Percentiles rank a stretch among this genome's conserved stretches.
Conservation (phyloP, 2,113 vertebrate species). For the Mus spicilegus region DNA sequence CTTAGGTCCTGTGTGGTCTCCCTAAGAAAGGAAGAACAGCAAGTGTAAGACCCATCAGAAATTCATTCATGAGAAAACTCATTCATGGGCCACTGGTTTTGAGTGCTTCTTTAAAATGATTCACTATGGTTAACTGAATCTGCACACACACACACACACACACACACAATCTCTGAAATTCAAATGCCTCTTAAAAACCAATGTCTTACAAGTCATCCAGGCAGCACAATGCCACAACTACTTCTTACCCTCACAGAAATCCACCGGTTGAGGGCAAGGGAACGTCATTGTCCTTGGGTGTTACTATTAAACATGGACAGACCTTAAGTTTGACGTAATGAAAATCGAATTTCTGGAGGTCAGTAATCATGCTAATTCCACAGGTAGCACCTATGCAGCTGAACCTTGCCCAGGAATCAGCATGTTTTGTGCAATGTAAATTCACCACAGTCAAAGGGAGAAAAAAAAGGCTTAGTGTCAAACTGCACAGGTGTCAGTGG, state of each 20-base stretch:
- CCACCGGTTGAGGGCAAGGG: neutral
- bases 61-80: neutral
- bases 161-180: constrained; percentile 21
- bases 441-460: neutral
- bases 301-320: neutral
- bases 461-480: neutral
- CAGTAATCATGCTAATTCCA: neutral
- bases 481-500: neutral
- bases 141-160: neutral
- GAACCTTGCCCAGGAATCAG: neutral
- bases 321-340: neutral
- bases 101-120: neutral
- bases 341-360: neutral
- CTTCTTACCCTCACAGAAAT: neutral
- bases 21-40: neutral
- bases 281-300: neutral
- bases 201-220: neutral
- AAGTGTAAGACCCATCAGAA: neutral
- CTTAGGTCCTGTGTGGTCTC: neutral
- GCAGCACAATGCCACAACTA: neutral
- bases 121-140: neutral
- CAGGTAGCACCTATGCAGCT: neutral
- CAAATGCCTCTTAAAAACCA: neutral
- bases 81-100: neutral
- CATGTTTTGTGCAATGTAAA: neutral